Percentiles rank a stretch among this genome's conserved stretches.
Evolutionary conservation across 2,797 vertebrate species (phyloP).

Genomic region (Tenualosa thibaudeaui): DNA sequence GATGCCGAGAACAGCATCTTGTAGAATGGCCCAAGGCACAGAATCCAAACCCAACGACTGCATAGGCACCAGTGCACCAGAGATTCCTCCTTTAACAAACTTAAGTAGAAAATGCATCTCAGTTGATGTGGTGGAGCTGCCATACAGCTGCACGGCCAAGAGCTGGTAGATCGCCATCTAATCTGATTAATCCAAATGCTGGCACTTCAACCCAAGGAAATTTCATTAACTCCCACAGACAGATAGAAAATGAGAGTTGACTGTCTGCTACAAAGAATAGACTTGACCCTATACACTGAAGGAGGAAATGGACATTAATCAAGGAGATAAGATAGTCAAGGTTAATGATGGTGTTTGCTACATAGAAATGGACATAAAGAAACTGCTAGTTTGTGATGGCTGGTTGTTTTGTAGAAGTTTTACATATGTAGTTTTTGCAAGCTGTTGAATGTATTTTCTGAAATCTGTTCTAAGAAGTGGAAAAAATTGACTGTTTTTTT

Average conservation of each 20-base stretch:
- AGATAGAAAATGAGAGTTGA: neutral
- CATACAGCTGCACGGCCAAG: neutral
- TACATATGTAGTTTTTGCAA: neutral
- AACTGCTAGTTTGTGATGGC: neutral
- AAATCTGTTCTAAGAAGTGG: too few relatives aligned
- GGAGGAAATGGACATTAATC: neutral
- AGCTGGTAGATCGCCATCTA: neutral
- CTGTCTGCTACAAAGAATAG: neutral
- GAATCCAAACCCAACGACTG: neutral
- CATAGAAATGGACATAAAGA: neutral
- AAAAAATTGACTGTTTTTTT: neutral
- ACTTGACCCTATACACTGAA: neutral
- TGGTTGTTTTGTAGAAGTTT: neutral
- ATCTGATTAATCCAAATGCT: constrained; percentile 8
- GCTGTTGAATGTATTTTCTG: neutral
- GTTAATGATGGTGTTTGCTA: neutral
- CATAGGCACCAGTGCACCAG: neutral
- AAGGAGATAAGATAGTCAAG: neutral
- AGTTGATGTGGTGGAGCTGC: neutral
- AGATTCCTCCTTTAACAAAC: neutral
- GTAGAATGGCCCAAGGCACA: neutral
- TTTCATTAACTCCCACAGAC: constrained; percentile 6
- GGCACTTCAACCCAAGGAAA: neutral
- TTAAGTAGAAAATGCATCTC: constrained; percentile 4
- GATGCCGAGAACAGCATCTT: neutral